These are phyloP conservation scores for Brachionus sp. DNA, from an alignment of 1,140 invertebrate species.

Conservation along the genomic window DNA sequence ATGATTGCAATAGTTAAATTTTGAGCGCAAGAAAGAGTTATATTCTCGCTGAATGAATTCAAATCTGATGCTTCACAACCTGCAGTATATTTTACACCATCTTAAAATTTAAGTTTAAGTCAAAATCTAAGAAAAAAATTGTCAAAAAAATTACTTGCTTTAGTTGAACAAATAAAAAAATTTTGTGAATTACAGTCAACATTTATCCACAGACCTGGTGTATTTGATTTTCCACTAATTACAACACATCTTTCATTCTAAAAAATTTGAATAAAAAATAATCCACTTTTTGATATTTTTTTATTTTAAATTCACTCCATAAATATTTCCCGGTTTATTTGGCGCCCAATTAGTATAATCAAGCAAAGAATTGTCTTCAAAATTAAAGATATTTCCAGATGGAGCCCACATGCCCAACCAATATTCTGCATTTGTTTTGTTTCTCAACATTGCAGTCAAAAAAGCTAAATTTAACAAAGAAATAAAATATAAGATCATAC, in stretches of 20 bases:
- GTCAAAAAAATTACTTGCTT: neutral
- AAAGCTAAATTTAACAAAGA: neutral
- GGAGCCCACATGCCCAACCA: conserved; percentile 41
- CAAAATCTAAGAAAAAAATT: neutral
- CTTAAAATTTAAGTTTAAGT: neutral
- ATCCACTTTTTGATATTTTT: neutral
- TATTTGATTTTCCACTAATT: neutral
- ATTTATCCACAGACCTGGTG: conserved; percentile 39
- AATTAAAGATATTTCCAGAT: conserved; percentile 12
- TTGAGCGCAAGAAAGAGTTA: conserved; percentile 22
- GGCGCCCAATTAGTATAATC: conserved; percentile 35
- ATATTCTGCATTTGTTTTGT: neutral
- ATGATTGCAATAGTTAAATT: conserved; percentile 28
- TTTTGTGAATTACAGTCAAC: neutral
- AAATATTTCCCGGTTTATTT: conserved; percentile 33
- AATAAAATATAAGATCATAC: neutral
- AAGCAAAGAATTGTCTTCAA: conserved; percentile 31
- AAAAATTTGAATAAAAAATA: neutral
- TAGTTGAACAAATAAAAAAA: conserved; percentile 15
- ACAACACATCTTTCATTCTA: conserved; percentile 28
- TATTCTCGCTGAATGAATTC: neutral
- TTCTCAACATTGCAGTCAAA: conserved; percentile 28
- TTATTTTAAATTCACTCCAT: conserved; percentile 11
- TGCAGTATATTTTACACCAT: conserved; percentile 20
- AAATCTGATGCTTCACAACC: conserved; percentile 19